Percentiles rank a stretch among this genome's conserved stretches.
Conservation (phyloP, 2,797 vertebrate genomes). For the Acanthurus tractus region DNA sequence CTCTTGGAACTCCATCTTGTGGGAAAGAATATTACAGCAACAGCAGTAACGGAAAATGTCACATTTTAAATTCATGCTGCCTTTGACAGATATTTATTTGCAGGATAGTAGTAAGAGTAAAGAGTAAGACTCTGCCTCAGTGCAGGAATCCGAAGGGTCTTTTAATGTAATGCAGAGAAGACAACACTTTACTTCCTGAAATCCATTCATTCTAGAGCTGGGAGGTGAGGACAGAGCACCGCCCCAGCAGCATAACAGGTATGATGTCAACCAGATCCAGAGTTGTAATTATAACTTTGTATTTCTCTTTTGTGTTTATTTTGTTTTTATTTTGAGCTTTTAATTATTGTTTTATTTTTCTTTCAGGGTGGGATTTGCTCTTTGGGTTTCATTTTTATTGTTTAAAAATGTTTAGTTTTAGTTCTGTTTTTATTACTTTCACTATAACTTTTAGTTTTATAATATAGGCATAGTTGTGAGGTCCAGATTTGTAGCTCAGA, state of each 20-base stretch:
- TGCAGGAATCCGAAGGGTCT: background rate
- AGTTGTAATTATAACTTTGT: background rate
- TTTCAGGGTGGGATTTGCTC: no score
- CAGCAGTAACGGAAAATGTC: background rate
- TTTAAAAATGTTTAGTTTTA: background rate
- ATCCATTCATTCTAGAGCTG: slow-evolving; percentile 40
- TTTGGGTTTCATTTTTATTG: background rate
- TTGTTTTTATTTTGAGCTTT: background rate
- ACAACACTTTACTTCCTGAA: slow-evolving; percentile 35
- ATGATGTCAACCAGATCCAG: slow-evolving; percentile 13
- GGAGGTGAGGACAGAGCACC: slow-evolving; percentile 6
- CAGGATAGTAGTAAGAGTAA: background rate
- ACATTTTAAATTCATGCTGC: slow-evolving; percentile 3
- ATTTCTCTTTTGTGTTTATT: background rate
- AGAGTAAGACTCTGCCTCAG: no score
- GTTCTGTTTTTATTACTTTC: background rate
- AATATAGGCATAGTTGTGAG: background rate
- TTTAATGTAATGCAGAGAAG: slow-evolving; percentile 11
- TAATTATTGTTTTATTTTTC: no score
- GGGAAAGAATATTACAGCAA: slow-evolving; percentile 1
- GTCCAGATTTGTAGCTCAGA: no score
- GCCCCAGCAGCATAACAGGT: slow-evolving; percentile 19
- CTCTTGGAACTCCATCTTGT: slow-evolving; percentile 28
- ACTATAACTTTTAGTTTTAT: background rate
- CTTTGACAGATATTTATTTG: background rate